phyloP scores from a whole-genome alignment of 2,888 invertebrate species.

The Drosophila nr. perissopoda region DNA sequence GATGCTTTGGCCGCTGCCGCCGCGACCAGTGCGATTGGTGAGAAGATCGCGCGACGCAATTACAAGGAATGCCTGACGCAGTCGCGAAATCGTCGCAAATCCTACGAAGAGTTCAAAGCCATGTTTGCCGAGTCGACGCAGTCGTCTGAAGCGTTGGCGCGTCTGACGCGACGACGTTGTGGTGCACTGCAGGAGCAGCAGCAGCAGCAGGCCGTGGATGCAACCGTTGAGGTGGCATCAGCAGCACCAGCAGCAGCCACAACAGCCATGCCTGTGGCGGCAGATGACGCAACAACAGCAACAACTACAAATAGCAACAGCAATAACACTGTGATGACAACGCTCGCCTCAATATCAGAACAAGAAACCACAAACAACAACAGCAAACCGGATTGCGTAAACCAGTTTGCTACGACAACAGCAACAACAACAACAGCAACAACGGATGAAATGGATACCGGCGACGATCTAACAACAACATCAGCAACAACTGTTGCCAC shows the following conservation, averaged over 20 bases:
- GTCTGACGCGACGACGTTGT: slow-evolving; percentile 61
- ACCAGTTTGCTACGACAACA: slow-evolving; percentile 69
- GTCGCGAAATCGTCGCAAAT: slow-evolving; percentile 85
- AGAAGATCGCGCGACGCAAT: slow-evolving; percentile 82
- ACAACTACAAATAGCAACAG: slow-evolving; percentile 36
- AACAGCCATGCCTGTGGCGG: slow-evolving; percentile 30
- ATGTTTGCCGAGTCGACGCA: slow-evolving; percentile 73
- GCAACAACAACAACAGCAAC: slow-evolving; percentile 3
- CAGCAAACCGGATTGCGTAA: slow-evolving; percentile 76
- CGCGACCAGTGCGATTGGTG: slow-evolving; percentile 46
- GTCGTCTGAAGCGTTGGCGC: slow-evolving; percentile 36
- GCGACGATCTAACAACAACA: slow-evolving; percentile 68
- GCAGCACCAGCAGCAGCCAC: slow-evolving; percentile 19
- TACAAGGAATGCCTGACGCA: slow-evolving; percentile 85
- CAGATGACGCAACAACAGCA: slow-evolving; percentile 63
- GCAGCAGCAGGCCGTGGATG: slow-evolving; percentile 19
- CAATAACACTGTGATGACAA: slow-evolving; percentile 55
- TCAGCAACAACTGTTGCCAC: slow-evolving; percentile 17
- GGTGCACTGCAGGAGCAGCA: slow-evolving; percentile 69
- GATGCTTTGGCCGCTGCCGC: slow-evolving; percentile 71
- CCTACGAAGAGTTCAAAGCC: slow-evolving; percentile 85
- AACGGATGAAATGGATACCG: slow-evolving; percentile 80
- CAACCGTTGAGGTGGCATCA: slow-evolving; percentile 27
- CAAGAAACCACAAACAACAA: slow-evolving; percentile 69
- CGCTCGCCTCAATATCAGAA: slow-evolving; percentile 83